Evolutionary conservation across 2,797 vertebrate species (phyloP).

Genomic region (Helarctos malayanus): DNA sequence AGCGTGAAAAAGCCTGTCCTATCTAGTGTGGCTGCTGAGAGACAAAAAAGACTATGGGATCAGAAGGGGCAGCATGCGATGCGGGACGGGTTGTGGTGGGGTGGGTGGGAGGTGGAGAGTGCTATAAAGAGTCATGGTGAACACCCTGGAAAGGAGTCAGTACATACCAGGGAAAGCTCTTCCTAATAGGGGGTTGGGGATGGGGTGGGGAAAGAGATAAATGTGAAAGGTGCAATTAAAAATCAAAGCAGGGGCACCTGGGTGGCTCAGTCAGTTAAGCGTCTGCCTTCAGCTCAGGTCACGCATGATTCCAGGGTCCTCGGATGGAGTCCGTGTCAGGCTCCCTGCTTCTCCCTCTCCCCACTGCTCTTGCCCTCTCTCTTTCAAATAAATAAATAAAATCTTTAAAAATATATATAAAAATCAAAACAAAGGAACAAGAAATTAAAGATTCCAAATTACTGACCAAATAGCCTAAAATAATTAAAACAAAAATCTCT

Average conservation of each 20-base stretch:
- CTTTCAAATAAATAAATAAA: not conserved
- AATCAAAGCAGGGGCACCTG: not conserved
- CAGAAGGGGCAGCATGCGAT: not conserved
- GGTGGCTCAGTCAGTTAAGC: not conserved
- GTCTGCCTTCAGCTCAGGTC: not conserved
- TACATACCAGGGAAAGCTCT: slow-evolving; percentile 53
- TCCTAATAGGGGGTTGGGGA: not conserved
- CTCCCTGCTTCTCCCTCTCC: not conserved
- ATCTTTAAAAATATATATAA: not conserved
- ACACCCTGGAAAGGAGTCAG: slow-evolving; percentile 25
- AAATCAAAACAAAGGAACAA: slow-evolving; percentile 62
- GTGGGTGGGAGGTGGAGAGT: not conserved
- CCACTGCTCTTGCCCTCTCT: not conserved
- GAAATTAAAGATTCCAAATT: slow-evolving; percentile 71
- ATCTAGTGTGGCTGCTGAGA: not conserved
- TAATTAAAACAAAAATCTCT: slow-evolving; percentile 66
- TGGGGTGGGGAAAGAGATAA: not conserved
- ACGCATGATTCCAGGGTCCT: no score
- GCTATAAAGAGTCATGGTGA: not conserved
- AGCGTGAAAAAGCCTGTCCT: not conserved
- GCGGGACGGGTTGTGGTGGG: rapidly evolving
- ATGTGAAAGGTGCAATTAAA: slow-evolving; percentile 48
- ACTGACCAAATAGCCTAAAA: slow-evolving; percentile 67
- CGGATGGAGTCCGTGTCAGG: no score
- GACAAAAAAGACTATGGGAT: slow-evolving; percentile 14